These are phyloP conservation scores for Allobates femoralis DNA, from an alignment of 2,797 vertebrate genomes.

Conservation along the genomic window DNA sequence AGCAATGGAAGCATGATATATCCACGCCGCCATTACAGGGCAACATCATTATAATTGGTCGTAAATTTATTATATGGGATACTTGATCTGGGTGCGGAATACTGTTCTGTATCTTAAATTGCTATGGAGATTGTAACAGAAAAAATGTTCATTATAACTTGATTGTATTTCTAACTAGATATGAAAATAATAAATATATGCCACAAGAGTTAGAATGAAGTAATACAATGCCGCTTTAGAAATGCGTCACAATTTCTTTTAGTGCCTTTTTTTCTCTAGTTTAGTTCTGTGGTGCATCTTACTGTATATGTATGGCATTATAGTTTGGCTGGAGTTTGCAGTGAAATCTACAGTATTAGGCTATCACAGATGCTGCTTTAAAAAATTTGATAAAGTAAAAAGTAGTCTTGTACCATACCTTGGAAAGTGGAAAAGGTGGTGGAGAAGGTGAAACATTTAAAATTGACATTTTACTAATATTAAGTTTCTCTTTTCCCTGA, in stretches of 20 bases:
- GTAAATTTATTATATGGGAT: neutral
- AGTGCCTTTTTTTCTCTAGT: neutral
- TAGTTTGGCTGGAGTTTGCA: neutral
- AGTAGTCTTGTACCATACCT: too few species aligned
- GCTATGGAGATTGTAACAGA: neutral
- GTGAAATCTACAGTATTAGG: neutral
- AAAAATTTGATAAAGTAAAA: too few species aligned
- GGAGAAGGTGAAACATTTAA: too few species aligned
- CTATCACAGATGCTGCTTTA: too few species aligned
- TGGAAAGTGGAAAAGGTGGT: too few species aligned
- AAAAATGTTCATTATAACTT: neutral
- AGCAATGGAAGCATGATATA: neutral
- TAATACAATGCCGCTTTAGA: neutral
- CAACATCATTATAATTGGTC: neutral
- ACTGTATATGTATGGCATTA: neutral
- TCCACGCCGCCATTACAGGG: constrained; percentile 2
- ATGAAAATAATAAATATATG: neutral
- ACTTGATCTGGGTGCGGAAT: neutral
- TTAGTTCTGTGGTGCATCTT: neutral
- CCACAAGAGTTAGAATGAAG: neutral
- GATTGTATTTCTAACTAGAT: neutral
- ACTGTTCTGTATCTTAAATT: neutral
- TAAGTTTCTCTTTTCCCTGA: too few species aligned
- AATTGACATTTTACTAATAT: too few species aligned
- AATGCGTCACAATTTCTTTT: neutral